Percentiles rank a stretch among this genome's conserved stretches.
These are phyloP conservation scores for Cavia aperea DNA, from an alignment of 2,113 vertebrate species.

Conservation along the genomic window DNA sequence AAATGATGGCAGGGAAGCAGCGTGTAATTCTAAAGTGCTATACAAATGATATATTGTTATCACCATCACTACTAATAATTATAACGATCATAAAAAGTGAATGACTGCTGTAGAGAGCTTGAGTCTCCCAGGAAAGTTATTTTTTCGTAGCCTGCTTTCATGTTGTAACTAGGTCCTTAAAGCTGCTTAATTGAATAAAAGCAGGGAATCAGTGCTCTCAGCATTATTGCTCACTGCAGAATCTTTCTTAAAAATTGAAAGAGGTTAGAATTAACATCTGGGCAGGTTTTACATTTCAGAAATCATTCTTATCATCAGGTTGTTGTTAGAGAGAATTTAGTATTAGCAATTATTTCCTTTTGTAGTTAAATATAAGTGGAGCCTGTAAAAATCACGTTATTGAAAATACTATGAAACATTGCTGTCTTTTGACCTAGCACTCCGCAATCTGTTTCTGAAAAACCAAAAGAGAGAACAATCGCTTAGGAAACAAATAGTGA, in stretches of 20 bases:
- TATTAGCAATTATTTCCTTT: background rate
- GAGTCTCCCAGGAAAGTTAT: conserved; percentile 66
- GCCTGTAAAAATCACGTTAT: background rate
- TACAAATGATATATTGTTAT: conserved; percentile 70
- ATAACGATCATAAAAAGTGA: conserved; percentile 69
- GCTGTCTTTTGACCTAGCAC: background rate
- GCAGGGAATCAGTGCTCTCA: background rate
- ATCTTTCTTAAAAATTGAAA: conserved; percentile 40
- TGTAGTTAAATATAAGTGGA: background rate
- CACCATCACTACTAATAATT: conserved; percentile 69
- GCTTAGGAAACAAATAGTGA: background rate
- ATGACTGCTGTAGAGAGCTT: conserved; percentile 63
- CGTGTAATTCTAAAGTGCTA: conserved; percentile 61
- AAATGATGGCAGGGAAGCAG: conserved; percentile 61
- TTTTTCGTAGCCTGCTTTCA: conserved; percentile 69
- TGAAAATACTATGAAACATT: background rate
- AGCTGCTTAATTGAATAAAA: conserved; percentile 60
- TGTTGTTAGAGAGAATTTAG: background rate
- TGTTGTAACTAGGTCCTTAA: conserved; percentile 61
- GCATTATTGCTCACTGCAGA: background rate
- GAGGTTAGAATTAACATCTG: conserved; percentile 7
- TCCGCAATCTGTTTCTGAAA: background rate
- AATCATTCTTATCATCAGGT: background rate
- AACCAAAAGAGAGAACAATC: background rate
- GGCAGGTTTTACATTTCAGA: background rate